Percentiles rank a stretch among this genome's conserved stretches.
Evolutionary conservation across 2,888 invertebrate species (phyloP).

Genomic region (Thymelicus sylvestris): DNA sequence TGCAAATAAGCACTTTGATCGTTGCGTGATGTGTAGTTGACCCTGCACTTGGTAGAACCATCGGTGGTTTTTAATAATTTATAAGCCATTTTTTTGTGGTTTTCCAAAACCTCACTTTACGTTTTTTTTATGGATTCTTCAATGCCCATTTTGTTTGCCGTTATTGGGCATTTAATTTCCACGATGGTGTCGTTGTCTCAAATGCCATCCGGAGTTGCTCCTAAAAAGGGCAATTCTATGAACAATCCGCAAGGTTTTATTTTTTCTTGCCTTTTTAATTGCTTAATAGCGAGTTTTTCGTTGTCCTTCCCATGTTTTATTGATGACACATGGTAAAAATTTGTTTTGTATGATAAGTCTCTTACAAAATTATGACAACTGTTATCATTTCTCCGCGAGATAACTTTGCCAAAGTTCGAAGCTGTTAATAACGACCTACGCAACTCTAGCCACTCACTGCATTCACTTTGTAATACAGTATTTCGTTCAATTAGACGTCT

Average conservation of each 20-base stretch:
- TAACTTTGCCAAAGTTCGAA: constrained; percentile 38
- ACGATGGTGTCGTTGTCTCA: constrained; percentile 40
- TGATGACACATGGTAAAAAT: constrained; percentile 39
- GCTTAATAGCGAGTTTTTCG: constrained; percentile 36
- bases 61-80: constrained; percentile 30
- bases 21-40: constrained; percentile 36
- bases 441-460: constrained; percentile 42
- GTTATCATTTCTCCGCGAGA: constrained; percentile 3
- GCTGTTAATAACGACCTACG: constrained; percentile 40
- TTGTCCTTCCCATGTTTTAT: constrained; percentile 41
- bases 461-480: constrained; percentile 39
- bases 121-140: constrained; percentile 32
- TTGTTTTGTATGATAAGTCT: constrained; percentile 42
- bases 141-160: constrained; percentile 34
- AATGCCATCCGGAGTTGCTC: constrained; percentile 42
- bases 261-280: constrained; percentile 36
- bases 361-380: constrained; percentile 41
- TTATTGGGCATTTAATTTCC: constrained; percentile 43
- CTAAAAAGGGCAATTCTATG: constrained; percentile 40
- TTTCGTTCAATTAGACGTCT: constrained; percentile 16
- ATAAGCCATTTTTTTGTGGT: constrained; percentile 30
- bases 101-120: constrained; percentile 29
- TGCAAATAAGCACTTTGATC: constrained; percentile 32
- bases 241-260: constrained; percentile 44
- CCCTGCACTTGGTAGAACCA: constrained; percentile 40